Evolutionary conservation across 2,888 invertebrate species (phyloP).

Genomic region (Germaria angustata): DNA sequence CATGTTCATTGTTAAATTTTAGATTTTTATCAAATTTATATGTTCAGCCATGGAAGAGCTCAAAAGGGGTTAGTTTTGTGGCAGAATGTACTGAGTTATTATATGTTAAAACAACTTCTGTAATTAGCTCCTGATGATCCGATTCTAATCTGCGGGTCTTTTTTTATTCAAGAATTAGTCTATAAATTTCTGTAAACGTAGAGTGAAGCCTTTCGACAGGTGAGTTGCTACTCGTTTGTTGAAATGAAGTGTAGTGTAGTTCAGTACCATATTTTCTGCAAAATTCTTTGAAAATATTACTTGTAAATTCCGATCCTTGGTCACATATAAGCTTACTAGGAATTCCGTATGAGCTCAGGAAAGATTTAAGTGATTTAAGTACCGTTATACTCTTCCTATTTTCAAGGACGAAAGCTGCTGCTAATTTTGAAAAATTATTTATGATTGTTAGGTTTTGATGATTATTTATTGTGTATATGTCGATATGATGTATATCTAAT

Average conservation of each 20-base stretch:
- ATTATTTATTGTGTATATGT: constrained; percentile 52
- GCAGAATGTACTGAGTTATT: constrained; percentile 42
- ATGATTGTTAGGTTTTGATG: constrained; percentile 46
- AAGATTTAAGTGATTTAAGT: constrained; percentile 43
- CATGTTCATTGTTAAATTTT: too few relatives aligned
- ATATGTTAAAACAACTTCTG: constrained; percentile 30
- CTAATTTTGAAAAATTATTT: constrained; percentile 55
- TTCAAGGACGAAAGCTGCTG: constrained; percentile 44
- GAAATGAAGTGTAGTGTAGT: constrained; percentile 50
- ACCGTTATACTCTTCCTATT: constrained; percentile 50
- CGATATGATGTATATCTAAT: constrained; percentile 57
- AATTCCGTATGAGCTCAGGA: constrained; percentile 43
- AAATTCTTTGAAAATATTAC: constrained; percentile 54
- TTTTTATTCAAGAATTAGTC: constrained; percentile 16
- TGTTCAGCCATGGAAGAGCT: constrained; percentile 8
- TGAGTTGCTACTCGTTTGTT: constrained; percentile 57
- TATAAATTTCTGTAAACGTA: constrained; percentile 52
- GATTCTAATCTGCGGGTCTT: neutral
- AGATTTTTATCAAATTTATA: neutral
- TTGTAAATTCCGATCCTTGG: constrained; percentile 50
- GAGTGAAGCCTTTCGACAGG: constrained; percentile 56
- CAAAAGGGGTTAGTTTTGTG: constrained; percentile 38
- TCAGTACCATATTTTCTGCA: constrained; percentile 45
- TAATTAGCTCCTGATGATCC: constrained; percentile 29
- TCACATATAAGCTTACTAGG: constrained; percentile 59